Conservation (phyloP, 2,888 invertebrate genomes). For the Augiades crinisus region DNA sequence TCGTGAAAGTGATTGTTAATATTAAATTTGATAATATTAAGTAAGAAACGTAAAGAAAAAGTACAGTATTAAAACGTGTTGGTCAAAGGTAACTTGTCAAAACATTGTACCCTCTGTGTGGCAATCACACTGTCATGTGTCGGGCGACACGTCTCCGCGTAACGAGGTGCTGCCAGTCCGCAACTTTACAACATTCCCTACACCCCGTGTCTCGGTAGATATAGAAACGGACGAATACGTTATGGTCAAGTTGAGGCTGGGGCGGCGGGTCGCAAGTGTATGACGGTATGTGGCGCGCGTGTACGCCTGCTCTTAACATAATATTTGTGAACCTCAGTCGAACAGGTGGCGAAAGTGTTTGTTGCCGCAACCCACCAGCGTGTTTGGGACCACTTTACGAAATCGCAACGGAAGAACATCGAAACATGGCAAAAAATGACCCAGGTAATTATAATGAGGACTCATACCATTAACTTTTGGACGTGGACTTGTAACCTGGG, state of each 20-base stretch:
- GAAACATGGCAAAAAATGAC: constrained; percentile 98
- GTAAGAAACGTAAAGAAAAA: background rate
- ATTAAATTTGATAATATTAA: background rate
- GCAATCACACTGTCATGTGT: constrained; percentile 37
- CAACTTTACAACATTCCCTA: constrained; percentile 38
- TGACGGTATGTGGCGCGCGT: constrained; percentile 66
- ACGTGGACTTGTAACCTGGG: background rate
- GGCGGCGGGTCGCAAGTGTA: constrained; percentile 53
- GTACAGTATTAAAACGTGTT: background rate
- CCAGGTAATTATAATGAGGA: constrained; percentile 85
- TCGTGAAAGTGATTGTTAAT: too few species aligned
- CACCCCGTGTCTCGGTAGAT: constrained; percentile 44
- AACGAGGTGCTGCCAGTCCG: constrained; percentile 32
- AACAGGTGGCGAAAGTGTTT: constrained; percentile 99
- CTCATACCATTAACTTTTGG: background rate
- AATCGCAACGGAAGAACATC: constrained; percentile 99
- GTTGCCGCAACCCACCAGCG: constrained; percentile 97
- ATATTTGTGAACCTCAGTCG: constrained; percentile 88
- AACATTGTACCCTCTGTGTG: constrained; percentile 38
- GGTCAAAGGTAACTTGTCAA: constrained; percentile 36
- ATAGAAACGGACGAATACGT: constrained; percentile 35
- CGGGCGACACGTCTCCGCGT: constrained; percentile 35
- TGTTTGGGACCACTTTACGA: constrained; percentile 99
- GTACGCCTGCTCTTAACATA: constrained; percentile 60
- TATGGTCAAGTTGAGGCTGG: constrained; percentile 33